Base-by-base conservation (phyloP, 1,140 invertebrate species). In the Drosophila insularis region DNA sequence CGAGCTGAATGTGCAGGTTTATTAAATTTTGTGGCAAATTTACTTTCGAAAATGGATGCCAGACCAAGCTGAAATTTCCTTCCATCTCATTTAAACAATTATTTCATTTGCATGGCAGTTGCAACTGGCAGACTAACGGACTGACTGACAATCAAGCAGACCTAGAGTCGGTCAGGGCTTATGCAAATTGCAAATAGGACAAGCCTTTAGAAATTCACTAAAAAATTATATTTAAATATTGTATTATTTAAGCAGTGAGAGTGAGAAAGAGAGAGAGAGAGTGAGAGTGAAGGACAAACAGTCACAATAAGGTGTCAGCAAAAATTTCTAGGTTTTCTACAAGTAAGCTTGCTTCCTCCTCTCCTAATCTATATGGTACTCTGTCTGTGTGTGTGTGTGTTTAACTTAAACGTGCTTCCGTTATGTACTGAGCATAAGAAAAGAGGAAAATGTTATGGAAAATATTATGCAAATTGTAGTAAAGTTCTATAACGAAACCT, bases 141-240 rank as follows among this genome's bases (percentile, higher is more conserved):
- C 43, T 19, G 43, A 46, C 43, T 50, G 19, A 50, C n/a, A 17
- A 17, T 17, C 43, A 21, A 17, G 21, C 14, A 27, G 14, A 17
- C 4, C 27, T 19, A 31, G 3, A n/a, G 17, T 39, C 32, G 19
- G 23, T n/a, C 61, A 61, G 58, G 21, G 69, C 50, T 81, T 71
- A 82, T 84, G 78, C 68, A 73, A 89, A 87, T 78, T 56, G 23
- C 21, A 58, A 68, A 67, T 40, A 63, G 70, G 72, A 73, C 59
- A 66, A 50, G 17, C 43, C 61, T 61, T 43, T 50, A 58, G 56
- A 71, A 68, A 67, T 68, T 63, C 19, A 14, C 17, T 50, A 19
- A 50, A 60, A 55, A 81, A 87, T 87, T 79, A 71, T 82, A 86
- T 86, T 87, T 74, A 87, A 89, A 86, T 86, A 80, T 27, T 6